These are phyloP conservation scores for Acleris holmiana DNA, from an alignment of 2,888 invertebrate species.

Conservation along the genomic window DNA sequence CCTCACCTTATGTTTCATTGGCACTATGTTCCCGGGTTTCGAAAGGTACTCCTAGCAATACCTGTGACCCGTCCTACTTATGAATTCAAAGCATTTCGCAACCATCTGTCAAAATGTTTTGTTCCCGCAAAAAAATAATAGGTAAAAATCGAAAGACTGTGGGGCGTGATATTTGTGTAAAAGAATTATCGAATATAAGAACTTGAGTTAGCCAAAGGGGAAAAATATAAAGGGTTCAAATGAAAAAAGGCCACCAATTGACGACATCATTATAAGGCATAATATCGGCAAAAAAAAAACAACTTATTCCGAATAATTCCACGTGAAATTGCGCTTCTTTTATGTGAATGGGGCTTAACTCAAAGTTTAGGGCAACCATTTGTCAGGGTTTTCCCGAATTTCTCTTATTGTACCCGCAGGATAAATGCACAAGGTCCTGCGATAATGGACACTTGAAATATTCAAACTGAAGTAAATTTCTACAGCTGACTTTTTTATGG, in stretches of 20 bases:
- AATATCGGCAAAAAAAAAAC: no score
- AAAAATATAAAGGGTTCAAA: no score
- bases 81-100: conserved; percentile 23
- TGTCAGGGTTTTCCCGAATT: not conserved
- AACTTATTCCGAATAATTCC: no score
- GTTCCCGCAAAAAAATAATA: conserved; percentile 17
- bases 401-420: not conserved
- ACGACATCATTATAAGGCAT: no score
- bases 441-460: no score
- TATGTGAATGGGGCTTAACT: conserved; percentile 2
- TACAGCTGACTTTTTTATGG: no score
- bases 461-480: no score
- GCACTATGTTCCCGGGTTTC: conserved; percentile 7
- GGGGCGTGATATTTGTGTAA: not conserved
- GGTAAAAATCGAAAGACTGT: conserved; percentile 4
- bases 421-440: not conserved
- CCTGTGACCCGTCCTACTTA: conserved; percentile 19
- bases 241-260: no score
- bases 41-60: conserved; percentile 14
- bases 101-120: conserved; percentile 32
- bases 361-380: conserved; percentile 7
- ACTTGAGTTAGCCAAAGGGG: no score
- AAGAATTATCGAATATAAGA: not conserved
- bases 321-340: not conserved
- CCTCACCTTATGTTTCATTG: conserved; percentile 1